Conservation (phyloP, 1,140 invertebrate species). For the Drosophila arawakana region DNA sequence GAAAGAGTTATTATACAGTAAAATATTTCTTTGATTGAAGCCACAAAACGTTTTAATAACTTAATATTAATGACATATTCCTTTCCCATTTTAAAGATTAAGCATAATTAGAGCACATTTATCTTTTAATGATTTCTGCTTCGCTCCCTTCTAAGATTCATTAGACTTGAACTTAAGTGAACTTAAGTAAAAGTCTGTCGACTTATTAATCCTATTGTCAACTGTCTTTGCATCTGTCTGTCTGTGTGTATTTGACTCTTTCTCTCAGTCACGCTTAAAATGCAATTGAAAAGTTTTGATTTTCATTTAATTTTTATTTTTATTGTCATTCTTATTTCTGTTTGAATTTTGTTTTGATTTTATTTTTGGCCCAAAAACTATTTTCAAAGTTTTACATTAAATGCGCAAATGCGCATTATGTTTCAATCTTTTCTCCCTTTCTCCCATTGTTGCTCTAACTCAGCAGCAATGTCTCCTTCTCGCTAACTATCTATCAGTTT, state of each 20-base stretch:
- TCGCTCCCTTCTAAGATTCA: background rate
- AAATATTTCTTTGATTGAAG: no score
- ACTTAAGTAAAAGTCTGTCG: conserved; percentile 1
- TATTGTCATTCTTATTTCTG: conserved; percentile 43
- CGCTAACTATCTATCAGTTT: conserved; percentile 16
- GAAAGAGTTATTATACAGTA: no score
- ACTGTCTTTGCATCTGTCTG: conserved; percentile 2
- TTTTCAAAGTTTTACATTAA: conserved; percentile 80
- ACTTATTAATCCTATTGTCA: background rate
- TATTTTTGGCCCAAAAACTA: conserved; percentile 73
- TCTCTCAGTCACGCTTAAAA: conserved; percentile 31
- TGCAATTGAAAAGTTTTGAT: conserved; percentile 80
- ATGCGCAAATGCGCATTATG: conserved; percentile 81
- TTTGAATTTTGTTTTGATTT: conserved; percentile 47
- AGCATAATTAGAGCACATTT: background rate
- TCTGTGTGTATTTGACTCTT: conserved; percentile 5
- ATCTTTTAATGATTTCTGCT: background rate
- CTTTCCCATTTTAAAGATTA: no score
- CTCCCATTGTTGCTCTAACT: background rate
- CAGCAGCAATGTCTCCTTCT: background rate
- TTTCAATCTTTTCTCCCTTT: conserved; percentile 1
- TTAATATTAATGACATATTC: no score
- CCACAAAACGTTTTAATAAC: no score
- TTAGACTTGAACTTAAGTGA: conserved; percentile 23
- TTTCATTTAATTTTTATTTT: conserved; percentile 61